Evolutionary conservation across 2,888 invertebrate species (phyloP).

Genomic region (Ceramica pisi): DNA sequence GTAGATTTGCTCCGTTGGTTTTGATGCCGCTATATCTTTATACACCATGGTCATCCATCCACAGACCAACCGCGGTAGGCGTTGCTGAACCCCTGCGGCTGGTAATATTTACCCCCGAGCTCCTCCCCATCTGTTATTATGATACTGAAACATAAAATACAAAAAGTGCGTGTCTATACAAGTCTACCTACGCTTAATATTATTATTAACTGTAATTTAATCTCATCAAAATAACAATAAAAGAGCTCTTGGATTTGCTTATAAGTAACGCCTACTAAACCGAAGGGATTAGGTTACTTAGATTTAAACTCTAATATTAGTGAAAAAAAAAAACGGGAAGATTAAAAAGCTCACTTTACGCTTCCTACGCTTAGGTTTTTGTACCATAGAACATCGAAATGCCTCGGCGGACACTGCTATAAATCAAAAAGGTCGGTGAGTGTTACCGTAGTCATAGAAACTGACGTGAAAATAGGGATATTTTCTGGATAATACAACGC

Average conservation of each 20-base stretch:
- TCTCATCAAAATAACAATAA: background rate
- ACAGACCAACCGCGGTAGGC: too few species aligned
- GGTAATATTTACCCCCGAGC: too few species aligned
- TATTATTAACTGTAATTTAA: background rate
- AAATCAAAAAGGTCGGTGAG: background rate
- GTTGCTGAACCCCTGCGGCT: too few species aligned
- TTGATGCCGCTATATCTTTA: too few species aligned
- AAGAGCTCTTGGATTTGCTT: background rate
- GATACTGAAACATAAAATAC: too few species aligned
- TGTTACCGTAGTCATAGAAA: background rate
- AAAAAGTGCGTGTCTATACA: too few species aligned
- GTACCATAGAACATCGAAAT: background rate
- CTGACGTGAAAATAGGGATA: too few species aligned
- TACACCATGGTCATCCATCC: too few species aligned
- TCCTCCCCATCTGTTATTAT: too few species aligned
- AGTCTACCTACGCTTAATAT: background rate
- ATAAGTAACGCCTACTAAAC: background rate
- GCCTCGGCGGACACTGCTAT: background rate
- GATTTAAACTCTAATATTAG: background rate
- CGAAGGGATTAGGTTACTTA: background rate
- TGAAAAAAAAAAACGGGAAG: constrained; percentile 1
- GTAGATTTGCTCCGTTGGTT: too few species aligned
- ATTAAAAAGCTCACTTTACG: constrained; percentile 8
- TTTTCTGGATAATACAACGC: too few species aligned
- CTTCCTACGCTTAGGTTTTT: constrained; percentile 1